phyloP scores from a whole-genome alignment of 2,888 invertebrate genomes.

The Sympetrum striolatum region DNA sequence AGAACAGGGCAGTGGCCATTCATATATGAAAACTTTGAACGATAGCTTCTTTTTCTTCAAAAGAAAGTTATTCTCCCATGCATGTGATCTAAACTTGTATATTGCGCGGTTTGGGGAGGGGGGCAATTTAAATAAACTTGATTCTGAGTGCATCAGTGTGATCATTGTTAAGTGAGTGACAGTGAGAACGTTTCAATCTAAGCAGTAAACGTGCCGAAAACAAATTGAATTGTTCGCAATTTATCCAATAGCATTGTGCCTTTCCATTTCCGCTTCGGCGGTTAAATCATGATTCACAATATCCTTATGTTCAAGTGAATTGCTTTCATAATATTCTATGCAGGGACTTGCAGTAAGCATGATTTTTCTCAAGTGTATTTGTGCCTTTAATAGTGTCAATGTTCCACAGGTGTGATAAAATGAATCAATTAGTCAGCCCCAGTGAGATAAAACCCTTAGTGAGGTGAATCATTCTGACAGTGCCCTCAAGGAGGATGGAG shows the following conservation, averaged over 20 bases:
- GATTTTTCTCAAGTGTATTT: neutral
- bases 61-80: neutral
- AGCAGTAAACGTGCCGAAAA: slow-evolving; percentile 3
- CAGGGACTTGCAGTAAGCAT: neutral
- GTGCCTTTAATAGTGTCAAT: slow-evolving; percentile 30
- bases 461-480: slow-evolving; percentile 28
- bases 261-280: slow-evolving; percentile 1
- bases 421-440: slow-evolving; percentile 43
- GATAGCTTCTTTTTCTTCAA: neutral
- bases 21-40: slow-evolving; percentile 68
- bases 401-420: slow-evolving; percentile 41
- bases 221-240: neutral
- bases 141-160: slow-evolving; percentile 36
- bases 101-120: neutral
- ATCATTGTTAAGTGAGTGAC: neutral
- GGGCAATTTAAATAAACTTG: slow-evolving; percentile 3
- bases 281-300: neutral
- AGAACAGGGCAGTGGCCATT: slow-evolving; percentile 75
- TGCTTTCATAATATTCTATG: neutral
- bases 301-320: neutral
- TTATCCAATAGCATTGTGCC: neutral
- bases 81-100: slow-evolving; percentile 37
- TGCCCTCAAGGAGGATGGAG: slow-evolving; percentile 7
- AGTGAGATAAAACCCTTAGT: slow-evolving; percentile 30
- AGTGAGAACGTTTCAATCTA: neutral